Percentiles rank a stretch among this genome's conserved stretches.
phyloP scores from a whole-genome alignment of 1,140 invertebrate genomes.

The Ctenoplectra terminalis region DNA sequence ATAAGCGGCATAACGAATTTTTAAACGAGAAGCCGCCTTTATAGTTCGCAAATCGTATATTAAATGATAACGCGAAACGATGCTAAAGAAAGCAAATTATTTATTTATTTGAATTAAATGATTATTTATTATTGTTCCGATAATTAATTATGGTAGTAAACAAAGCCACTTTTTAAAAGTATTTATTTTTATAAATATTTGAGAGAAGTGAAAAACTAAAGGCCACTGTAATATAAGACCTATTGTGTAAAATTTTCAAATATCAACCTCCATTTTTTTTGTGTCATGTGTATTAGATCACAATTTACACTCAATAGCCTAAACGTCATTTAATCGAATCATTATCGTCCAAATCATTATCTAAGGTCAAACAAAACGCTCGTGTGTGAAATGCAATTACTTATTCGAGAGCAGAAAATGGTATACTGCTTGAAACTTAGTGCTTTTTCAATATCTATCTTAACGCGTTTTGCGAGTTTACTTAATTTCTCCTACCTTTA shows the following conservation, averaged over 20 bases:
- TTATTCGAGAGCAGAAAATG: slow-evolving; percentile 39
- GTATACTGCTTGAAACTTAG: slow-evolving; percentile 74
- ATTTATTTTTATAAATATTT: slow-evolving; percentile 84
- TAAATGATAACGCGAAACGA: slow-evolving; percentile 77
- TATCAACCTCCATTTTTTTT: slow-evolving; percentile 70
- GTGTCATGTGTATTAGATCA: slow-evolving; percentile 71
- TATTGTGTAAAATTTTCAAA: slow-evolving; percentile 61
- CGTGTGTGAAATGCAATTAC: slow-evolving; percentile 73
- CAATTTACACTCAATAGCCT: slow-evolving; percentile 65
- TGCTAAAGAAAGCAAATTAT: slow-evolving; percentile 80
- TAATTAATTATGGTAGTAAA: slow-evolving; percentile 77
- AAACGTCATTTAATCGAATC: slow-evolving; percentile 67
- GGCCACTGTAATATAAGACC: slow-evolving; percentile 64
- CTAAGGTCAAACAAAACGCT: slow-evolving; percentile 64
- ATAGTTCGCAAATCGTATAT: slow-evolving; percentile 80
- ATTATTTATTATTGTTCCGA: slow-evolving; percentile 79
- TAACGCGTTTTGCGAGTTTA: slow-evolving; percentile 64
- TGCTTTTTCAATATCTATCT: slow-evolving; percentile 69
- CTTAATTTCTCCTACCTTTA: slow-evolving; percentile 45
- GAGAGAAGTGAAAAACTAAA: slow-evolving; percentile 59
- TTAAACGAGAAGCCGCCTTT: slow-evolving; percentile 62
- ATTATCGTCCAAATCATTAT: slow-evolving; percentile 52
- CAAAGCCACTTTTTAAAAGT: slow-evolving; percentile 77
- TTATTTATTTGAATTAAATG: slow-evolving; percentile 83
- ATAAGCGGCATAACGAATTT: slow-evolving; percentile 74